These are phyloP conservation scores for Sebastes matsubarae DNA, from an alignment of 2,797 vertebrate genomes.

Conservation along the genomic window DNA sequence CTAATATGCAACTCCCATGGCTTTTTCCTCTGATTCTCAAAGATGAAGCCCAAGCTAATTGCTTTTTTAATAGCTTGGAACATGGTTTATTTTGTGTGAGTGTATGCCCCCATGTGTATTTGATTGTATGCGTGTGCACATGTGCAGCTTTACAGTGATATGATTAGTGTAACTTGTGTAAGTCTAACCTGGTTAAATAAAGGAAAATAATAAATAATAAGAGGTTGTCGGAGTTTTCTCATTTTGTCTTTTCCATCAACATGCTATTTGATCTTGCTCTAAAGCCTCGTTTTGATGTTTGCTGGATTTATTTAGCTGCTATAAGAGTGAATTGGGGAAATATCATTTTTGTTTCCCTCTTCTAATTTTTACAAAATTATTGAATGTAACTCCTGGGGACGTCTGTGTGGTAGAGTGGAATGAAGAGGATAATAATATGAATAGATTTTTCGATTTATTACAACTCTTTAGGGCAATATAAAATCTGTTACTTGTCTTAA, in stretches of 20 bases:
- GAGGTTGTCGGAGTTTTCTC: constrained; percentile 17
- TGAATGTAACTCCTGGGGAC: constrained; percentile 63
- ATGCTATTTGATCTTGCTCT: constrained; percentile 32
- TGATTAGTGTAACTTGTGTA: constrained; percentile 22
- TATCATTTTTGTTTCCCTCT: constrained; percentile 38
- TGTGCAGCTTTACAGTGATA: constrained; percentile 8
- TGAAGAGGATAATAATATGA: constrained; percentile 51
- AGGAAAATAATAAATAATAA: neutral
- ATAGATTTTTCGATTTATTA: constrained; percentile 36
- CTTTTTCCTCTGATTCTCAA: constrained; percentile 27
- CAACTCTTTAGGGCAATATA: constrained; percentile 49
- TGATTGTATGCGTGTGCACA: constrained; percentile 22
- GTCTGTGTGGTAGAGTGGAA: constrained; percentile 32
- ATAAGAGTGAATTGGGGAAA: constrained; percentile 9
- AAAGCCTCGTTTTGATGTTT: constrained; percentile 38
- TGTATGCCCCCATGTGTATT: constrained; percentile 38
- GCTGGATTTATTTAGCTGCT: constrained; percentile 33
- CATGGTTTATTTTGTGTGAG: constrained; percentile 51
- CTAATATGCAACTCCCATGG: constrained; percentile 43
- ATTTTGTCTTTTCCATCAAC: constrained; percentile 25
- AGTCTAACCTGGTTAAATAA: too few relatives aligned
- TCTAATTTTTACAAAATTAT: constrained; percentile 34
- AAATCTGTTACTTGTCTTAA: constrained; percentile 47
- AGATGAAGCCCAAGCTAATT: constrained; percentile 60
- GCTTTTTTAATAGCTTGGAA: constrained; percentile 67